phyloP scores from a whole-genome alignment of 1,140 invertebrate species.

The Portunus trituberculatus region DNA sequence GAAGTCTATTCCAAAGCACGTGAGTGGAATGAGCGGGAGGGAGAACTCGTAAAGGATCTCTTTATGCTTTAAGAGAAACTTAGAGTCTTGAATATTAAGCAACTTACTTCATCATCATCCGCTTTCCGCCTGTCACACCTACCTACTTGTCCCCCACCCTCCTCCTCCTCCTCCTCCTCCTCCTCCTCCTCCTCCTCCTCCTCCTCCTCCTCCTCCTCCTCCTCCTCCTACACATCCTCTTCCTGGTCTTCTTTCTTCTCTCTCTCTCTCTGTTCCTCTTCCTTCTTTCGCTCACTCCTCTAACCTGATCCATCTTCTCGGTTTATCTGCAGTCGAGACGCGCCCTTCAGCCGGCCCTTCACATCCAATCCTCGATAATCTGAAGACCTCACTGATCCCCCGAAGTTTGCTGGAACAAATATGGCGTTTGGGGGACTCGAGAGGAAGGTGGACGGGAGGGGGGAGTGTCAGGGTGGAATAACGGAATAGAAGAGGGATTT shows the following conservation, averaged over 20 bases:
- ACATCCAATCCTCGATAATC: not conserved
- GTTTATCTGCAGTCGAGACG: conserved; percentile 10
- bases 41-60: not conserved
- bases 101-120: not conserved
- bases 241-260: not conserved
- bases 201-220: not conserved
- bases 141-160: not conserved
- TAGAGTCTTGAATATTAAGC: not conserved
- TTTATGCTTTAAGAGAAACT: not conserved
- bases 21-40: not conserved
- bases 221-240: not conserved
- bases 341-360: conserved; percentile 15
- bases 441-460: not conserved
- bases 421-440: not conserved
- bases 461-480: not conserved
- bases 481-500: conserved; percentile 1
- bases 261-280: not conserved
- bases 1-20: not conserved
- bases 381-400: conserved; percentile 18
- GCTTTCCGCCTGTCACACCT: conserved; percentile 2
- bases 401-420: conserved; percentile 21
- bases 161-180: not conserved
- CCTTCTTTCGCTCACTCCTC: not conserved
- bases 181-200: not conserved
- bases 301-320: not conserved